Base-by-base conservation (phyloP, 23 tunicate species). In the Ascidia mentula region DNA sequence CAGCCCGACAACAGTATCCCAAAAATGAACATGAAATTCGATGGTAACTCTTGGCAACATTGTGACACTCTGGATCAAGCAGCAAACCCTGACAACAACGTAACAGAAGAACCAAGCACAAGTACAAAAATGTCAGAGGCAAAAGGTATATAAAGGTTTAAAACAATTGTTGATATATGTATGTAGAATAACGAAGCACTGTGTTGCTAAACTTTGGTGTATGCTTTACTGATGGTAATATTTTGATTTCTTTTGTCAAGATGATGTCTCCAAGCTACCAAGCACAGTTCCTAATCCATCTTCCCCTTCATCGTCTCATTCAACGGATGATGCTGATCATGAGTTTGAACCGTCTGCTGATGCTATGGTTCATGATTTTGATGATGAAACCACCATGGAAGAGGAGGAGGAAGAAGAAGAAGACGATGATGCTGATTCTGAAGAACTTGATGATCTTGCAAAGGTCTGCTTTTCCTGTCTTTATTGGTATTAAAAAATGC, bases 401-500 rank as follows among this genome's bases (percentile, higher is more conserved):
- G 88, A 87, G 35, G 97, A 92, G 33, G 97, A 87, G 46, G 88
- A 79, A 26, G 92, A 79, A 26, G 85, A 30, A 6, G 96, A 82
- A 18, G 92, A 53, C 18, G n/a, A n/a, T n/a, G 65, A 53, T 53
- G 65, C 28, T 20, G 87, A 86, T 40, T 77, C 72, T 5, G 88
- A 81, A 13, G 97, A 92, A 42, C 82, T 92, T 26, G 83, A 83
- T 45, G 97, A 87, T 70, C 77, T 92, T n/a, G 91, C 92, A n/a
- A 92, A 92, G 86, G 91, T 87, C 28, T 32, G 69, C 1, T 3
- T 37, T 53, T 53, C 1, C n/a, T n/a, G n/a, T n/a, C n/a, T n/a
- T n/a, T n/a, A n/a, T n/a, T n/a, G n/a, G n/a, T n/a, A n/a, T n/a
- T n/a, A n/a, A n/a, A n/a, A n/a, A n/a, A n/a, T n/a, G n/a, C n/a